phyloP scores from a whole-genome alignment of 1,140 invertebrate species.

The Mercenaria mercenaria region DNA sequence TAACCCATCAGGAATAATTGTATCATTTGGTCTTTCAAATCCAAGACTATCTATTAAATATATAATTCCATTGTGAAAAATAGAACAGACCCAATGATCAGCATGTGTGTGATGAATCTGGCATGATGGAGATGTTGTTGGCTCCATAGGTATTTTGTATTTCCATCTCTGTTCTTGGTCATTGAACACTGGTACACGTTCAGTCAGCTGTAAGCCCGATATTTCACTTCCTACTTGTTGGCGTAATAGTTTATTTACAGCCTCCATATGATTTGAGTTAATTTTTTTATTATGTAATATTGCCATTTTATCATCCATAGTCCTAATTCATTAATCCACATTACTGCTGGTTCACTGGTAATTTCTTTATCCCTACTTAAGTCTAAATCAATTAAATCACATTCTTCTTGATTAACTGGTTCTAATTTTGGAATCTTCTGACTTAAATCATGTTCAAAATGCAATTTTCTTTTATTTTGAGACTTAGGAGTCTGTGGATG shows the following conservation, averaged over 20 bases:
- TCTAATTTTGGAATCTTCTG: no score
- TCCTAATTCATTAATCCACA: not conserved
- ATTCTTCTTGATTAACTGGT: no score
- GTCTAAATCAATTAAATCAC: no score
- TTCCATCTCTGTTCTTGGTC: not conserved
- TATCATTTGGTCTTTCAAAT: no score
- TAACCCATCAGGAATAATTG: no score
- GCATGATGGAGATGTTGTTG: not conserved
- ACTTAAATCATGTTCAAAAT: no score
- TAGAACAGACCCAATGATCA: not conserved
- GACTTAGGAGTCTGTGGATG: no score
- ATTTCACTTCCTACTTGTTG: not conserved
- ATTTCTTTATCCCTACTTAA: no score
- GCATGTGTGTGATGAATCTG: no score
- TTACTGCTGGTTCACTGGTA: not conserved
- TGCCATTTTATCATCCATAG: not conserved
- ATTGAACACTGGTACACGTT: not conserved
- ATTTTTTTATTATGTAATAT: not conserved
- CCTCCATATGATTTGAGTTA: no score
- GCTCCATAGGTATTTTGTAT: not conserved
- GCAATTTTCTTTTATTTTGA: no score
- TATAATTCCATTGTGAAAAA: not conserved
- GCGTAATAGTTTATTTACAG: not conserved
- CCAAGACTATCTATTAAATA: not conserved
- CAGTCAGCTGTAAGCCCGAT: not conserved